These are phyloP conservation scores for Eublepharis macularius DNA, from an alignment of 2,113 vertebrate genomes.

Conservation along the genomic window DNA sequence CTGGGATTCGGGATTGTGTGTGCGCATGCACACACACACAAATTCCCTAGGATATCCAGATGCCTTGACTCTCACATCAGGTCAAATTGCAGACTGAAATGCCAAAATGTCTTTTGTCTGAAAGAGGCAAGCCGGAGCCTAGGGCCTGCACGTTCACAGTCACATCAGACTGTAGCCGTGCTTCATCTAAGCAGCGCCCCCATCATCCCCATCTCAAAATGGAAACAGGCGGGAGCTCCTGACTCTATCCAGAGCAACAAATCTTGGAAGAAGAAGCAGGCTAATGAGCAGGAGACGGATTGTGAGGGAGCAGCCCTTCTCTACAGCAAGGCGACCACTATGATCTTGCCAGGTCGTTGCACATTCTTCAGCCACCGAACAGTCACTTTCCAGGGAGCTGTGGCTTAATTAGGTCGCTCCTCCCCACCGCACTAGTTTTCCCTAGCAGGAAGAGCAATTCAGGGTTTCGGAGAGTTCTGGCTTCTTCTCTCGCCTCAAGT, in stretches of 20 bases:
- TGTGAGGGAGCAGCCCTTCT: neutral
- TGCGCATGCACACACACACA: too few relatives aligned
- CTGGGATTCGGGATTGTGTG: neutral
- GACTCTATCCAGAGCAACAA: neutral
- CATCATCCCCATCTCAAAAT: neutral
- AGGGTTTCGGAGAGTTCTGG: neutral
- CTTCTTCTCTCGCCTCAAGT: neutral
- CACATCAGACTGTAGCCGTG: neutral
- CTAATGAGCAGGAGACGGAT: neutral
- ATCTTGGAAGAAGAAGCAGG: neutral
- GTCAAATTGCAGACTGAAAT: neutral
- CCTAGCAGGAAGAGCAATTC: neutral
- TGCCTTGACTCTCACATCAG: neutral
- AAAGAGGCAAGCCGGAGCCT: too few relatives aligned
- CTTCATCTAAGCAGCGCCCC: neutral
- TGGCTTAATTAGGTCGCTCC: conserved; percentile 11
- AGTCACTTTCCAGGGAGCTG: too few relatives aligned
- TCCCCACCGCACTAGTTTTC: neutral
- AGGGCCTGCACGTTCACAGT: too few relatives aligned
- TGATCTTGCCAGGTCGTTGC: neutral
- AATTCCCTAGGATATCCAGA: neutral
- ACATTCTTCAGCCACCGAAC: neutral
- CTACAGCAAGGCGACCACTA: neutral
- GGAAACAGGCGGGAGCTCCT: neutral
- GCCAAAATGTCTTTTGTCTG: too few relatives aligned